Percentiles rank a stretch among this genome's conserved stretches.
Conservation (phyloP, 2,888 invertebrate genomes). For the Diachrysia chrysitis region DNA sequence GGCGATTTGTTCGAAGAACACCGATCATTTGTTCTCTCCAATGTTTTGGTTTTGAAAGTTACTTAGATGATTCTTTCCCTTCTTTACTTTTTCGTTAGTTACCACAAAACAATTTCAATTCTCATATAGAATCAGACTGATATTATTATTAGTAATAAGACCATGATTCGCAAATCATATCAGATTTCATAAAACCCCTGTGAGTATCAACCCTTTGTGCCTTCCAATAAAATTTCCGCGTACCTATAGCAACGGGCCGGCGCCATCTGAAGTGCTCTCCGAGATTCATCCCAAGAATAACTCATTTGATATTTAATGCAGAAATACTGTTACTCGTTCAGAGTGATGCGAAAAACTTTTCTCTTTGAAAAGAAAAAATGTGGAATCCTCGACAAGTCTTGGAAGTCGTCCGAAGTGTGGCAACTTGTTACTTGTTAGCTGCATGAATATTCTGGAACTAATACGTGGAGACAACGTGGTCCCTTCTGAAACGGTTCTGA, state of each 20-base stretch:
- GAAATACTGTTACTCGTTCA: constrained; percentile 38
- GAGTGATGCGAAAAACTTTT: constrained; percentile 37
- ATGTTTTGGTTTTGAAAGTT: constrained; percentile 2
- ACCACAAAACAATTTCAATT: not conserved
- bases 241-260: constrained; percentile 9
- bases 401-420: constrained; percentile 52
- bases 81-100: not conserved
- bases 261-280: constrained; percentile 10
- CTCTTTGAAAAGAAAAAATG: constrained; percentile 31
- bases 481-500: constrained; percentile 63
- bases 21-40: constrained; percentile 14
- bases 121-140: not conserved
- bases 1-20: constrained; percentile 35
- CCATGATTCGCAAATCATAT: constrained; percentile 3
- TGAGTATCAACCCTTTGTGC: constrained; percentile 2
- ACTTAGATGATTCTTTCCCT: not conserved
- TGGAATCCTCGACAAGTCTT: constrained; percentile 30
- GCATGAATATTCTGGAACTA: constrained; percentile 69
- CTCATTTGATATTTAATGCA: constrained; percentile 39
- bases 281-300: constrained; percentile 20
- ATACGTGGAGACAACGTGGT: constrained; percentile 59
- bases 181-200: not conserved
- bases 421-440: constrained; percentile 55
- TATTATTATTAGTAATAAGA: not conserved
- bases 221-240: constrained; percentile 7